Evolutionary conservation across 1,140 invertebrate species (phyloP).

Genomic region (Dendroctonus ponderosae): DNA sequence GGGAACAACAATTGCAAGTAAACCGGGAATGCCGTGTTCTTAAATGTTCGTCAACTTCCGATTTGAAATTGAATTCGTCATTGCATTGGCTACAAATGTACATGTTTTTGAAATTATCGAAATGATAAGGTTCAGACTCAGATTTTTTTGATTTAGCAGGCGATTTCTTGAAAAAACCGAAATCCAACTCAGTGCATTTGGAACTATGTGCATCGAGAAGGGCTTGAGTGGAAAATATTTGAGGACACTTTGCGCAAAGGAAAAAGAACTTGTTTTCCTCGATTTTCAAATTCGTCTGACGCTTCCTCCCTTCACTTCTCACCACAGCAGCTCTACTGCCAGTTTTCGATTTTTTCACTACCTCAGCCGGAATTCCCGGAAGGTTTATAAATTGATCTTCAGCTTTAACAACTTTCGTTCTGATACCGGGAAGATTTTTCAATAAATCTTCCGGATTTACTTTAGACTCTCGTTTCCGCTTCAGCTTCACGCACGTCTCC

Average conservation of each 20-base stretch:
- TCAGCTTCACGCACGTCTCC: neutral
- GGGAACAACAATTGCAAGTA: slow-evolving; percentile 9
- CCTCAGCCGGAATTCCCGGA: neutral
- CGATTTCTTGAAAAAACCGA: neutral
- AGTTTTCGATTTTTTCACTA: neutral
- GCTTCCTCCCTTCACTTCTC: neutral
- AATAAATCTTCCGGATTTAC: neutral
- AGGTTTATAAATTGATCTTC: neutral
- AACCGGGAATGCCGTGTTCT: slow-evolving; percentile 27
- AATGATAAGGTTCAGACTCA: slow-evolving; percentile 10
- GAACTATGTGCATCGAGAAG: slow-evolving; percentile 12
- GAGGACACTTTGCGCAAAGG: slow-evolving; percentile 22
- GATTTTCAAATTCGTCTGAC: neutral
- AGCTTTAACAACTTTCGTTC: slow-evolving; percentile 3
- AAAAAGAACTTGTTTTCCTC: slow-evolving; percentile 19
- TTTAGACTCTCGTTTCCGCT: neutral
- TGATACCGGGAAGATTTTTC: slow-evolving; percentile 19
- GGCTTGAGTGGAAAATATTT: slow-evolving; percentile 20
- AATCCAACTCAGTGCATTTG: slow-evolving; percentile 2
- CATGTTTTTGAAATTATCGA: slow-evolving; percentile 19
- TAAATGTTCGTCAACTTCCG: slow-evolving; percentile 33
- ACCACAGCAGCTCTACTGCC: neutral
- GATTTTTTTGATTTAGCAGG: neutral
- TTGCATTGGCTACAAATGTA: slow-evolving; percentile 39
- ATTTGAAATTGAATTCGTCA: slow-evolving; percentile 32